Conservation (phyloP, 2,113 vertebrate genomes). For the Ciconia maguari region DNA sequence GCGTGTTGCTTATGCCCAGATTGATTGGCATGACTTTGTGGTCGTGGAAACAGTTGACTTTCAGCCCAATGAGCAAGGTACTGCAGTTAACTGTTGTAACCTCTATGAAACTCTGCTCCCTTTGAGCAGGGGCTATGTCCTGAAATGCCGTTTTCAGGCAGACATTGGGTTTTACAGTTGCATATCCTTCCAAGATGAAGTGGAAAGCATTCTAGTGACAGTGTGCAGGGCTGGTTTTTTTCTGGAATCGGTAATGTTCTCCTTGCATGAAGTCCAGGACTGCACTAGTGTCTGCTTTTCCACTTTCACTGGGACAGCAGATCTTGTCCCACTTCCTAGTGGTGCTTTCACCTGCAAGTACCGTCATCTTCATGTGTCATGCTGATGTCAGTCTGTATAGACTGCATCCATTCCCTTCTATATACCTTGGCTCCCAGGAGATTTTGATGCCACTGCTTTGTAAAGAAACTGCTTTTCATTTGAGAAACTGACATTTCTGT, state of each 20-base stretch:
- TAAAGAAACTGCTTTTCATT: not conserved
- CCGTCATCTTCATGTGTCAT: not conserved
- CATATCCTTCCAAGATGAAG: not conserved
- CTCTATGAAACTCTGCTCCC: not conserved
- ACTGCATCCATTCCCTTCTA: not conserved
- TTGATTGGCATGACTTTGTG: constrained; percentile 99
- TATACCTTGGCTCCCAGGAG: not conserved
- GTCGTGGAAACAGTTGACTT: constrained; percentile 98
- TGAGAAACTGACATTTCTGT: not conserved
- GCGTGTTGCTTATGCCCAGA: constrained; percentile 95
- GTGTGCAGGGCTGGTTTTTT: not conserved
- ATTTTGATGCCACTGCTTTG: not conserved
- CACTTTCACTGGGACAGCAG: not conserved
- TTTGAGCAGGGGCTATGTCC: not conserved
- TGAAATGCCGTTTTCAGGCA: not conserved
- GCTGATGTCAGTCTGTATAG: not conserved
- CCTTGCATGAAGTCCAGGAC: not conserved
- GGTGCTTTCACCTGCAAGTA: not conserved
- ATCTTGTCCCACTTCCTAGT: not conserved
- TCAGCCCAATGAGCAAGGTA: constrained; percentile 96
- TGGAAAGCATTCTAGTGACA: not conserved
- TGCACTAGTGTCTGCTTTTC: not conserved
- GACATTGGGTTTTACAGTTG: not conserved
- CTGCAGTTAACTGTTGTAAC: not conserved
- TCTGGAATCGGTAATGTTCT: not conserved